Base-by-base conservation (phyloP, 2,888 invertebrate species). In the Tipula vernalis region DNA sequence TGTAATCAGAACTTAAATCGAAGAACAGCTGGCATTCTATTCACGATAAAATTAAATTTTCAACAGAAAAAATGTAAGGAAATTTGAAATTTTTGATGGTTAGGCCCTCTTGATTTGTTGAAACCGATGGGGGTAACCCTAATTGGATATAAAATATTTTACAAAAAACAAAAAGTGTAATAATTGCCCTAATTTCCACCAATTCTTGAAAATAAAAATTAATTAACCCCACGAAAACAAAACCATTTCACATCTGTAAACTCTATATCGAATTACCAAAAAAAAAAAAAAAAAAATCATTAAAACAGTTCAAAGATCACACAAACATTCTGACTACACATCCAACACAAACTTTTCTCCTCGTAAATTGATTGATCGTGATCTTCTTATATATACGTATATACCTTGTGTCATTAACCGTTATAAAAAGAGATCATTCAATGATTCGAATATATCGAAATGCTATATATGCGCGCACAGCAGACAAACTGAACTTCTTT, bases 341-440 rank as follows among this genome's bases (percentile, higher is more conserved):
- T 3, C 10, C 15, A 3, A 71, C 28, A 71, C 28, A 71, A 28
- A 71, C 28, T 71, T 71, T 71, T 71, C 71, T 71, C 28, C 71
- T 71, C 71, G 71, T 71, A 71, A 71, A 71, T 71, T 71, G 71
- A 71, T 71, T 71, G 71, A 71, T 71, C 71, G 71, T 71, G 71
- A 71, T 71, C 71, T 18, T 71, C 71, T 28, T 71, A 71, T 28
- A 28, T 28, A 28, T 28, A 28, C 2, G 28, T 28, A 28, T 28
- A 28, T 71, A 71, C 71, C 10, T 71, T 71, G 28, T 71, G 71
- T 71, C 71, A 71, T 71, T 71, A 71, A 71, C 71, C 71, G 71
- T 71, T 71, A 71, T 71, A 71, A 28, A 71, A 71, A 57, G 28
- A 71, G 71, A 71, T 71, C 71, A 71, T 71, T 71, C 71, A 71